These are phyloP conservation scores for Sebastiscus albofasciatus DNA, from an alignment of 2,797 vertebrate species.

Conservation along the genomic window DNA sequence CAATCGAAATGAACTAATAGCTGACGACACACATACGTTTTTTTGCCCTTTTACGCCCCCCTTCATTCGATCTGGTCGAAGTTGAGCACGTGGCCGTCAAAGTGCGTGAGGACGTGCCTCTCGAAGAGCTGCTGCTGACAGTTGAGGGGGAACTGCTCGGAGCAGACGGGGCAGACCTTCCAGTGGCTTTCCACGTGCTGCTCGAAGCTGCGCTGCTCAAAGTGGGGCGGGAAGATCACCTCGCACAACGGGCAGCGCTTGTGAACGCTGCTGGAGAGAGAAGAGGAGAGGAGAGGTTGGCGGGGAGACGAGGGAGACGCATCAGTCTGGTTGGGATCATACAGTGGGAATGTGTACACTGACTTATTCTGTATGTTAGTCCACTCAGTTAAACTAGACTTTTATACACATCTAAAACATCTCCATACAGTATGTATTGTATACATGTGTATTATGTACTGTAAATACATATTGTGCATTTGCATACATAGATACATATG, in stretches of 20 bases:
- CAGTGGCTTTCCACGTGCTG: constrained; percentile 97
- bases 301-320: neutral
- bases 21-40: constrained; percentile 13
- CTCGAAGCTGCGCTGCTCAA: constrained; percentile 96
- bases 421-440: no score
- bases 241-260: constrained; percentile 96
- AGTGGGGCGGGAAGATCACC: constrained; percentile 96
- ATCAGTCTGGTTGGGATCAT: neutral
- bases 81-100: constrained; percentile 94
- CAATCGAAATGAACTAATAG: constrained; percentile 38
- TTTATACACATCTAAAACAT: neutral
- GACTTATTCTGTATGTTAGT: neutral
- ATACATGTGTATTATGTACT: neutral
- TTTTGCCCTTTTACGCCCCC: neutral
- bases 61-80: constrained; percentile 88
- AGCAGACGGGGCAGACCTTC: constrained; percentile 98
- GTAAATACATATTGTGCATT: no score
- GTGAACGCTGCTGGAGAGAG: constrained; percentile 85
- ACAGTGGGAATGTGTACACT: neutral
- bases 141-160: constrained; percentile 95
- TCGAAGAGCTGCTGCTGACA: constrained; percentile 94
- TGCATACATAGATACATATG: neutral
- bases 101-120: constrained; percentile 96
- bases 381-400: neutral
- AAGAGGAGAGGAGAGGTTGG: no score